Conservation (phyloP, 2,113 vertebrate species). For the Sapayoa aenigma region DNA sequence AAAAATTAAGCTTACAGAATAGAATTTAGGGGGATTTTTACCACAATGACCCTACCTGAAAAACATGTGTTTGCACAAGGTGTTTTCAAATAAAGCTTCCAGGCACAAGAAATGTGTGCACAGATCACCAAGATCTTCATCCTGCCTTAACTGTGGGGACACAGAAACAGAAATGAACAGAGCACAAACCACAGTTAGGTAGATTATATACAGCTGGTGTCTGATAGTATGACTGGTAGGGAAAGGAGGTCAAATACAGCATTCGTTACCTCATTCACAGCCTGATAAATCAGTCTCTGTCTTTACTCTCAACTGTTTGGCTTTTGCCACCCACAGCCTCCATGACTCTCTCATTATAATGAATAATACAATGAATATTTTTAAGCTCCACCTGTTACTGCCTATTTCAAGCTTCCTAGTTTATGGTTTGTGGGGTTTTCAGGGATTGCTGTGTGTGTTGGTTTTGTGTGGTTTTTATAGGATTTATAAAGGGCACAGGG, state of each 20-base stretch:
- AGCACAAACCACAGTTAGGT: not conserved
- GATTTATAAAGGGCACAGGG: not conserved
- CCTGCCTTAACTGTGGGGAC: accelerated
- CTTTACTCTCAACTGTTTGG: not conserved
- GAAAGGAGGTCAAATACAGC: not conserved
- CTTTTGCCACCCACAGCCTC: not conserved
- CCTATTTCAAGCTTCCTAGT: not conserved
- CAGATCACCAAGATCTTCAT: not conserved
- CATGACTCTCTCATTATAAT: not conserved
- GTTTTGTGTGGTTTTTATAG: not conserved
- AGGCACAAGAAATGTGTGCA: not conserved
- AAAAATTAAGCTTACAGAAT: not conserved
- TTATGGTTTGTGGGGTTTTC: not conserved
- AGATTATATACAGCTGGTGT: not conserved
- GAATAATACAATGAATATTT: conserved; percentile 17
- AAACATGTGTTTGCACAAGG: not conserved
- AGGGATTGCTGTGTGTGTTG: not conserved
- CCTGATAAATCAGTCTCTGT: not conserved
- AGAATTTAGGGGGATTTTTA: not conserved
- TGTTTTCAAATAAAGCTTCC: not conserved
- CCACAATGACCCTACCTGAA: not conserved
- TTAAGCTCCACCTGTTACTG: not conserved
- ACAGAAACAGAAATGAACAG: not conserved
- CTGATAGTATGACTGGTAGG: not conserved
- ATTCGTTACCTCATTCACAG: not conserved